phyloP scores from a whole-genome alignment of 2,797 vertebrate species.

The Pseudopleuronectes americanus region DNA sequence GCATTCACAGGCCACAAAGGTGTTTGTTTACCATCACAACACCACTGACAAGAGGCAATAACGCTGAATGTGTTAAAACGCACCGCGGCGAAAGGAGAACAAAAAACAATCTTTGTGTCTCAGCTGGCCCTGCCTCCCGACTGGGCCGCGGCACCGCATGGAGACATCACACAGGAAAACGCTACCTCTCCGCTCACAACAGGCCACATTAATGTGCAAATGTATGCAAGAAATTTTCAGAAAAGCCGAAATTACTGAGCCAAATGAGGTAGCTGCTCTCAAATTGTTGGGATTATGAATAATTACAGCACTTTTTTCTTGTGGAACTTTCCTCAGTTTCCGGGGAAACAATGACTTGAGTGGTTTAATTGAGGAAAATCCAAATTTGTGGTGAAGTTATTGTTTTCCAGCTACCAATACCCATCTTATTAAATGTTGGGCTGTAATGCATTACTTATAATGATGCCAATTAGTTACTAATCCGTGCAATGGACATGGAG shows the following conservation, averaged over 20 bases:
- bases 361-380: conserved; percentile 70
- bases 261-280: conserved; percentile 88
- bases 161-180: conserved; percentile 84
- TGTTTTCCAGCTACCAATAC: conserved; percentile 42
- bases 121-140: conserved; percentile 84
- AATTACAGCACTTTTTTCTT: conserved; percentile 88
- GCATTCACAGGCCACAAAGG: conserved; percentile 38
- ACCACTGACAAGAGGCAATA: conserved; percentile 75
- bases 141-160: conserved; percentile 81
- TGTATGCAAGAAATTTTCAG: conserved; percentile 99
- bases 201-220: conserved; percentile 99
- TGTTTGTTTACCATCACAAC: conserved; percentile 71
- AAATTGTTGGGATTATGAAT: conserved; percentile 99
- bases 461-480: background rate
- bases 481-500: conserved; percentile 45
- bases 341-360: conserved; percentile 77
- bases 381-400: conserved; percentile 49
- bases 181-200: conserved; percentile 87
- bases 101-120: conserved; percentile 87
- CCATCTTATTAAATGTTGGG: conserved; percentile 10
- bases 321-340: conserved; percentile 91
- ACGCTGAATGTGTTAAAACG: conserved; percentile 82
- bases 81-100: conserved; percentile 77
- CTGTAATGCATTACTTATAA: background rate
- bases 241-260: conserved; percentile 98